Conservation (phyloP, 92 coral and sea anemone genomes). For the Epizoanthus scotinus region DNA sequence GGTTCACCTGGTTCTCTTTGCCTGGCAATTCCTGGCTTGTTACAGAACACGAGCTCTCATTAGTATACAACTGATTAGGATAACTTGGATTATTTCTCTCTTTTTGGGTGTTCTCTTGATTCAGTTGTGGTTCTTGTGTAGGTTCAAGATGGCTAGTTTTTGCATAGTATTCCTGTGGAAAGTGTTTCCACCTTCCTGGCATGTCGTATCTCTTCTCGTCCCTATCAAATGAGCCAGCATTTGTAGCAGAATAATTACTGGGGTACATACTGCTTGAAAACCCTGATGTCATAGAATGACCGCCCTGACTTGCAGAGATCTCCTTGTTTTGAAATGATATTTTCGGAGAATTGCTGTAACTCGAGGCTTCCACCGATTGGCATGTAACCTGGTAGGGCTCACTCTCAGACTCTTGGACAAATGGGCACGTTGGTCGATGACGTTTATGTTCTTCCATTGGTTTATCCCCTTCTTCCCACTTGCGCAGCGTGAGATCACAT, state of each 20-base stretch:
- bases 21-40: not conserved
- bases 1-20: not conserved
- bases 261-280: not conserved
- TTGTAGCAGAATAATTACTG: not conserved
- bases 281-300: not conserved
- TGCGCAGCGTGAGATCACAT: conserved; percentile 68
- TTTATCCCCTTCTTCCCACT: conserved; percentile 77
- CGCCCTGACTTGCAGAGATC: conserved; percentile 1
- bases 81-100: not conserved
- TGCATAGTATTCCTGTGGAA: not conserved
- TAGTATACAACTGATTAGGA: not conserved
- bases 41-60: not conserved
- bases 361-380: conserved; percentile 45
- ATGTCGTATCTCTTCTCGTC: not conserved
- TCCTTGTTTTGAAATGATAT: conserved; percentile 7
- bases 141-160: not conserved
- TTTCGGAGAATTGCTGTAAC: not conserved
- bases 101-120: not conserved
- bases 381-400: conserved; percentile 39
- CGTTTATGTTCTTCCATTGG: conserved; percentile 78
- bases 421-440: conserved; percentile 50
- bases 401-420: conserved; percentile 53
- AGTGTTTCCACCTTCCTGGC: not conserved
- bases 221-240: conserved; percentile 7
- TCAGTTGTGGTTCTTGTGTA: not conserved